Evolutionary conservation across 53 echinoderm and acorn worm genomes (phyloP).

Genomic region (Patiria pectinifera): DNA sequence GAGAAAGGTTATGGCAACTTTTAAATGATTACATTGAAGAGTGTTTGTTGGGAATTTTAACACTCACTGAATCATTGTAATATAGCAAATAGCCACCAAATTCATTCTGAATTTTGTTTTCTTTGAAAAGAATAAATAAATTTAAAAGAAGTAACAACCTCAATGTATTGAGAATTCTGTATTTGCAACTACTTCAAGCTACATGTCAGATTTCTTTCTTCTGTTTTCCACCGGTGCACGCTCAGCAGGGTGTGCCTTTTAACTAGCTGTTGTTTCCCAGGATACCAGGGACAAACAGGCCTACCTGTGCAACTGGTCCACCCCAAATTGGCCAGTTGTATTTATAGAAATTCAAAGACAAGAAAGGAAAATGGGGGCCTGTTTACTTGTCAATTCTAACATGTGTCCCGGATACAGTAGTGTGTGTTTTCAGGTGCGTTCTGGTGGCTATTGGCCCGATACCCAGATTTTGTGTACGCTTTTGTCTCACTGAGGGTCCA

Average conservation of each 20-base stretch:
- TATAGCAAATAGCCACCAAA: too few relatives aligned
- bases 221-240: background rate
- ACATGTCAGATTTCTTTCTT: background rate
- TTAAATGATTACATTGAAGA: too few relatives aligned
- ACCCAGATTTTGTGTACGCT: background rate
- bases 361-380: background rate
- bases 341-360: background rate
- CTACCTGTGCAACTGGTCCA: background rate
- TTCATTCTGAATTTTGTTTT: too few relatives aligned
- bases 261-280: constrained; percentile 46
- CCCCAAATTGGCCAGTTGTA: constrained; percentile 4
- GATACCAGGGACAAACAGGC: constrained; percentile 49
- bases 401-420: constrained; percentile 56
- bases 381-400: constrained; percentile 51
- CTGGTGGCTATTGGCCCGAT: background rate
- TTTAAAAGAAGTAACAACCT: too few relatives aligned
- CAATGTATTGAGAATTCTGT: background rate
- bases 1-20: too few relatives aligned
- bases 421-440: constrained; percentile 56
- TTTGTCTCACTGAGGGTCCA: constrained; percentile 31
- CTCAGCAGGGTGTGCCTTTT: constrained; percentile 40
- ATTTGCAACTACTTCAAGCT: too few relatives aligned
- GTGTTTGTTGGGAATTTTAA: too few relatives aligned
- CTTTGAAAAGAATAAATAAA: too few relatives aligned
- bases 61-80: too few relatives aligned